phyloP scores from a whole-genome alignment of 1,140 invertebrate species.

The Drosophila tristis region DNA sequence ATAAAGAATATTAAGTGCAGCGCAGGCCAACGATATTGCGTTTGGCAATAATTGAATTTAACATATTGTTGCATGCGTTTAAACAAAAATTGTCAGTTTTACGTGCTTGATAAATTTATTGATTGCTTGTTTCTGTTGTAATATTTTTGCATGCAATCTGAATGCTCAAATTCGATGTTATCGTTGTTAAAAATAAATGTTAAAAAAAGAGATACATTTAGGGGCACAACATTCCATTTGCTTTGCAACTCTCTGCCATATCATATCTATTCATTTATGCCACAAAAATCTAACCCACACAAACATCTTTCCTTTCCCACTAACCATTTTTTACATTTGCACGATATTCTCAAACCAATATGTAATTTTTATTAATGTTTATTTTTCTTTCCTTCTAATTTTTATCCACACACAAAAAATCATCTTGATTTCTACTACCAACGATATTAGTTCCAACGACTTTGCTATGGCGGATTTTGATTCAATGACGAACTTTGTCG shows the following conservation, averaged over 20 bases:
- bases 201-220: not conserved
- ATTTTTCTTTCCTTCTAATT: slow-evolving; percentile 41
- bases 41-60: too few species aligned
- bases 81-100: slow-evolving; percentile 1
- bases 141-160: slow-evolving; percentile 16
- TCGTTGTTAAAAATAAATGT: slow-evolving; percentile 9
- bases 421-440: slow-evolving; percentile 10
- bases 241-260: slow-evolving; percentile 21
- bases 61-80: slow-evolving; percentile 17
- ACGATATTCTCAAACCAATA: slow-evolving; percentile 5
- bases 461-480: slow-evolving; percentile 78
- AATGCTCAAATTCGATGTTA: slow-evolving; percentile 28
- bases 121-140: slow-evolving; percentile 38
- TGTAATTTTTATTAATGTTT: slow-evolving; percentile 45
- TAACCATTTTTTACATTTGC: slow-evolving; percentile 4
- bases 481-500: slow-evolving; percentile 65
- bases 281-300: not conserved
- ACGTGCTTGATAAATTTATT: slow-evolving; percentile 5
- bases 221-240: not conserved
- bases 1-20: too few species aligned
- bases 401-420: slow-evolving; percentile 18
- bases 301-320: not conserved
- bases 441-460: slow-evolving; percentile 64
- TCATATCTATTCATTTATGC: slow-evolving; percentile 11
- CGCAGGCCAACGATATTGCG: too few species aligned